A percentile compares a stretch with the other conserved stretches of the same genome.
Conservation (phyloP, 2,888 invertebrate species). For the Rhingia rostrata region DNA sequence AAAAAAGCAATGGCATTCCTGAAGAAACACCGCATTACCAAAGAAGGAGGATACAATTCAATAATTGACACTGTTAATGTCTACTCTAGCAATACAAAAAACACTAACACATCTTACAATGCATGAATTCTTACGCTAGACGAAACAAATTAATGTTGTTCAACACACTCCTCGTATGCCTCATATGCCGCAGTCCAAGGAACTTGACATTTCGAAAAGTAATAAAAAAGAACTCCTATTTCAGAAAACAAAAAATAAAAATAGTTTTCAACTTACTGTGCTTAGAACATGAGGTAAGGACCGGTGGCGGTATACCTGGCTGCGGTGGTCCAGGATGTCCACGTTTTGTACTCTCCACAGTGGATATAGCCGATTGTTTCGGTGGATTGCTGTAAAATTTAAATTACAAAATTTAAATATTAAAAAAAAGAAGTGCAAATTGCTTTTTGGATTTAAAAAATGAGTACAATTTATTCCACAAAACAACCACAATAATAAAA, state of each 20-base stretch:
- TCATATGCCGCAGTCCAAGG: slow-evolving; percentile 65
- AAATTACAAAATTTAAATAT: background rate
- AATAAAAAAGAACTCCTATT: background rate
- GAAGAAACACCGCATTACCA: no score
- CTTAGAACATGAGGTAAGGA: slow-evolving; percentile 86
- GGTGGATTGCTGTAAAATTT: slow-evolving; percentile 76
- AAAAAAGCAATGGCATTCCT: no score
- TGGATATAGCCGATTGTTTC: slow-evolving; percentile 80
- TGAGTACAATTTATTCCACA: slow-evolving; percentile 12
- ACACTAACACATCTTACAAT: background rate
- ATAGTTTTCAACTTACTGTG: slow-evolving; percentile 84
- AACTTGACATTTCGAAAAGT: slow-evolving; percentile 43
- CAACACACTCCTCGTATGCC: slow-evolving; percentile 51
- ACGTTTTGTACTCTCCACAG: slow-evolving; percentile 82
- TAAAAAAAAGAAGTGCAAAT: slow-evolving; percentile 5
- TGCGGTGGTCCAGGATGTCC: slow-evolving; percentile 92
- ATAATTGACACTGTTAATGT: background rate
- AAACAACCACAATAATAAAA: background rate
- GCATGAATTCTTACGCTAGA: slow-evolving; percentile 34
- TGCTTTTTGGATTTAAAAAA: slow-evolving; percentile 14
- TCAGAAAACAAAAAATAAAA: background rate
- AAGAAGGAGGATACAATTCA: no score
- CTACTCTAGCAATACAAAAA: background rate
- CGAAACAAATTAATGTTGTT: slow-evolving; percentile 38
- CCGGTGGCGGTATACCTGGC: slow-evolving; percentile 86